phyloP scores from a whole-genome alignment of 2,797 vertebrate species.

The Crocidura indochinensis region DNA sequence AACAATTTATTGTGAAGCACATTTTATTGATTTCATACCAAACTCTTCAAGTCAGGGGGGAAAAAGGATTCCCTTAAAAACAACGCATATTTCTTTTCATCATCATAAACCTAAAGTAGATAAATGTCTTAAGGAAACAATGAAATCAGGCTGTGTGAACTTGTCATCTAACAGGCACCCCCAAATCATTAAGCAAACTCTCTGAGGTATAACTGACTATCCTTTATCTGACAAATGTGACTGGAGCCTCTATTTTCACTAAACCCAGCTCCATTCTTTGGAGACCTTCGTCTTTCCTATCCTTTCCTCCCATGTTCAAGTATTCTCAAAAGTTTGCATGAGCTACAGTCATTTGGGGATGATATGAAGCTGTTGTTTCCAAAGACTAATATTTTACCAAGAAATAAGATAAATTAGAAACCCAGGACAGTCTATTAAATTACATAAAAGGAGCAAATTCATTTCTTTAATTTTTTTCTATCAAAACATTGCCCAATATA shows the following conservation, averaged over 20 bases:
- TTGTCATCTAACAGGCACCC: background rate
- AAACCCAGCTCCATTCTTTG: background rate
- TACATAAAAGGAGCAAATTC: background rate
- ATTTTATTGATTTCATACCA: conserved; percentile 70
- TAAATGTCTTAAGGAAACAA: conserved; percentile 23
- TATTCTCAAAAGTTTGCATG: conserved; percentile 15
- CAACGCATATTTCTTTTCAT: background rate
- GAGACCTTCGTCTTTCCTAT: background rate
- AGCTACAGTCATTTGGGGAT: background rate
- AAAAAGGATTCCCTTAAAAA: background rate
- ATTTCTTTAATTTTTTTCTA: background rate
- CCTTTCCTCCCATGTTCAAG: background rate
- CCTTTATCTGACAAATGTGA: conserved; percentile 11
- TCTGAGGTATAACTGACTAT: conserved; percentile 16
- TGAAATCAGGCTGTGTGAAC: background rate
- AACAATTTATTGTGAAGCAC: conserved; percentile 66
- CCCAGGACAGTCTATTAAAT: background rate
- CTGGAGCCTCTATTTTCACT: background rate
- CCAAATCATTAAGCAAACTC: conserved; percentile 44
- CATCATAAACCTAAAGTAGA: conserved; percentile 20
- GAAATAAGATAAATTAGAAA: background rate
- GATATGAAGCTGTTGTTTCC: conserved; percentile 32
- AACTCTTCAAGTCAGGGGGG: conserved; percentile 56
- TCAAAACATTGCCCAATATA: background rate
- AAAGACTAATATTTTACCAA: conserved; percentile 28